Percentiles rank a stretch among this genome's conserved stretches.
Evolutionary conservation across 2,113 vertebrate species (phyloP).

Genomic region (Nipponia nippon): DNA sequence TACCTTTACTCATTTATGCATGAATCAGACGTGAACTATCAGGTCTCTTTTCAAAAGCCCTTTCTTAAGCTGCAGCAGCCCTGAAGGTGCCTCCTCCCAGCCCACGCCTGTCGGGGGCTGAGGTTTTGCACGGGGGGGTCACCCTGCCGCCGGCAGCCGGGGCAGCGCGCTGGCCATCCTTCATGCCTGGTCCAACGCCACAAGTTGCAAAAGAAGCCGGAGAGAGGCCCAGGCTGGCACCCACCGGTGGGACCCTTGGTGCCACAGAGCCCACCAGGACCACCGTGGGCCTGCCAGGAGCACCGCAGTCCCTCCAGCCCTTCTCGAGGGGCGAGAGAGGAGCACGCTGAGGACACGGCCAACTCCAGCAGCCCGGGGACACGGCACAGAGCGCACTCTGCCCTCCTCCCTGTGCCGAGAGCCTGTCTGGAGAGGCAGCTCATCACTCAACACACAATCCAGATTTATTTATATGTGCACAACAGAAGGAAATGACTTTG

Average conservation of each 20-base stretch:
- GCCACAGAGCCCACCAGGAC: not conserved
- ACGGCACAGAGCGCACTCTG: fast-evolving
- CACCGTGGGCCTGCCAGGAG: not conserved
- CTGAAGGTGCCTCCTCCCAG: not conserved
- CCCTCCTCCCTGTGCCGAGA: not conserved
- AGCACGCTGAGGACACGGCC: fast-evolving
- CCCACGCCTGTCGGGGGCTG: not conserved
- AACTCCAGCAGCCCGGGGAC: not conserved
- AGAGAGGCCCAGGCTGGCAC: not conserved
- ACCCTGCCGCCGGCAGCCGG: not conserved
- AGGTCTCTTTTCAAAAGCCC: not conserved
- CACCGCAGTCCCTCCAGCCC: not conserved
- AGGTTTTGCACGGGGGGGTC: not conserved
- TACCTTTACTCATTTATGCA: not conserved
- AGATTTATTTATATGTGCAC: conserved; percentile 62
- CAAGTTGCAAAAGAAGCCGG: too few species aligned
- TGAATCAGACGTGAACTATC: not conserved
- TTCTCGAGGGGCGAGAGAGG: not conserved
- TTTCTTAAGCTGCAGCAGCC: not conserved
- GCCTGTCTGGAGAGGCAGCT: not conserved
- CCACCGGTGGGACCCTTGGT: fast-evolving
- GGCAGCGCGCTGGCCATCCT: fast-evolving
- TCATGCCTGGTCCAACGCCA: fast-evolving
- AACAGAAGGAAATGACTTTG: conserved; percentile 66
- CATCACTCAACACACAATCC: conserved; percentile 33